Conservation (phyloP, 2,888 invertebrate genomes). For the Phengaris alcon region DNA sequence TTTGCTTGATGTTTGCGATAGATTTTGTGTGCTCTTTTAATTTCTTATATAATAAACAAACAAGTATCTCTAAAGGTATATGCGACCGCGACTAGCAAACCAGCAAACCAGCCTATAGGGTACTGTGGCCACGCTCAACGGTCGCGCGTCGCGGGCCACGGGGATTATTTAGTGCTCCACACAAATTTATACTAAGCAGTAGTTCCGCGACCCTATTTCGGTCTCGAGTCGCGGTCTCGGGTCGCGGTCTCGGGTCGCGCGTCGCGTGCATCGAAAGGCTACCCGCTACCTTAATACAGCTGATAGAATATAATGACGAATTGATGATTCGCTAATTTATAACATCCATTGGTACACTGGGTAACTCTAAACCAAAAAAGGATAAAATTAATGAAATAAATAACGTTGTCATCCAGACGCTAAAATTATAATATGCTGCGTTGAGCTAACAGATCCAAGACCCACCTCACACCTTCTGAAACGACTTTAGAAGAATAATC, state of each 20-base stretch:
- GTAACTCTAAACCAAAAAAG: slow-evolving; percentile 24
- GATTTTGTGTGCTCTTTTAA: not conserved
- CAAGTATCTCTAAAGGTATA: no score
- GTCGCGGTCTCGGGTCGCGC: no score
- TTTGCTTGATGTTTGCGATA: not conserved
- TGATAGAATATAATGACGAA: slow-evolving; percentile 33
- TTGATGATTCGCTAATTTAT: slow-evolving; percentile 12
- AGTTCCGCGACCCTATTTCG: no score
- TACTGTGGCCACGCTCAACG: no score
- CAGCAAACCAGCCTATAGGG: no score
- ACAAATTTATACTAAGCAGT: no score
- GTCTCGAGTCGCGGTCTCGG: no score
- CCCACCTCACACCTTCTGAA: slow-evolving; percentile 23
- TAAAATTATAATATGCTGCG: not conserved
- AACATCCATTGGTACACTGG: slow-evolving; percentile 29
- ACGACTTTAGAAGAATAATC: slow-evolving; percentile 17
- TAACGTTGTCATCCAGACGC: not conserved
- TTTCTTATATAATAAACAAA: not conserved
- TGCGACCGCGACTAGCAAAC: no score
- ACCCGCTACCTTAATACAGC: not conserved
- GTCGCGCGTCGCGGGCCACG: no score
- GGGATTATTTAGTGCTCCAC: no score
- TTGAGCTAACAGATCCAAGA: slow-evolving; percentile 18
- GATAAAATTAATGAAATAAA: slow-evolving; percentile 1
- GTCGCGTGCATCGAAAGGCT: no score